These are phyloP conservation scores for Rhinolophus ferrumequinum DNA, from an alignment of 2,113 vertebrate genomes.

Conservation along the genomic window DNA sequence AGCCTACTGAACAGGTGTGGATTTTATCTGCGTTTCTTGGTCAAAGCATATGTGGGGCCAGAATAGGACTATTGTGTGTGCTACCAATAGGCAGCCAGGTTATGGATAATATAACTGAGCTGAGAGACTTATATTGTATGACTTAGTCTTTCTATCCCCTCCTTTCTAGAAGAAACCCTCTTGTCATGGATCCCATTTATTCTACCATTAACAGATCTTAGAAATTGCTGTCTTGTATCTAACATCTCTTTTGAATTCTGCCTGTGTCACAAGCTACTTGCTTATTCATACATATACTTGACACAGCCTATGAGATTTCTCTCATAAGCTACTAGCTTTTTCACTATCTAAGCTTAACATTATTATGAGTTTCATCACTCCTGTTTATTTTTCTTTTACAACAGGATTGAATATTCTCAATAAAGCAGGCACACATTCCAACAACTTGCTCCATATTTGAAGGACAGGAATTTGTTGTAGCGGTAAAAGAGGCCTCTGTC, in stretches of 20 bases:
- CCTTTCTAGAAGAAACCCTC: neutral
- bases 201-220: neutral
- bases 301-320: neutral
- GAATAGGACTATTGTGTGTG: neutral
- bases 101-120: neutral
- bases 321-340: neutral
- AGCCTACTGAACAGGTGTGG: neutral
- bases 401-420: slow-evolving; percentile 38
- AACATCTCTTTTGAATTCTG: slow-evolving; percentile 2
- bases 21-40: neutral
- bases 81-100: neutral
- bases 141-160: neutral
- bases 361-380: neutral
- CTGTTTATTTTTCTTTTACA: slow-evolving; percentile 52
- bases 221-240: neutral
- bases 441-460: slow-evolving; percentile 13
- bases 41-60: rapidly evolving
- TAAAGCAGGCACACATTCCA: neutral
- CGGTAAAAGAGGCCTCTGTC: neutral
- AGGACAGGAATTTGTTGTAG: neutral
- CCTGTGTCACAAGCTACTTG: neutral
- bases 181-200: neutral
- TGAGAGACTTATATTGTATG: neutral
- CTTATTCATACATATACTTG: neutral
- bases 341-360: neutral